Evolutionary conservation across 2,888 invertebrate genomes (phyloP), one percentile per base, ranked within the genome.

Genomic region (Eupithecia exiguata): DNA sequence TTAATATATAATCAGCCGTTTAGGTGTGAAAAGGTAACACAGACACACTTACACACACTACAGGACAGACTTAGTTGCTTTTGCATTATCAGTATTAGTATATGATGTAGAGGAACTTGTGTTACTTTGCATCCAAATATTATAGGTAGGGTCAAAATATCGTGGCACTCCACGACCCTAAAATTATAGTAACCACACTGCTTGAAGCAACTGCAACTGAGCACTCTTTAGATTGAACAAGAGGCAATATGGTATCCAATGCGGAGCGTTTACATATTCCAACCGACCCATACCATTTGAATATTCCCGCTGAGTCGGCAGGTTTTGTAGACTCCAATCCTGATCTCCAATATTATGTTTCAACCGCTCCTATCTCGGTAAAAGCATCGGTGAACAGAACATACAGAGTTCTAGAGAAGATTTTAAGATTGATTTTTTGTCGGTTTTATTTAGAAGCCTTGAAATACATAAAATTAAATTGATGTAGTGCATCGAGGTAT

Each of bases 281-380:
- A 81, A 82, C 83, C 83, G 83, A 49, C 49, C 49, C 49, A 82
- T 84, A 84, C 84, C 83, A 86, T 88, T 85, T 83, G 83, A 84
- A 86, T 85, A 84, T 82, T 81, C 78, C 70, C 75, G 83, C 84
- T 83, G 84, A 84, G 83, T 86, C 77, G 74, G 84, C 84, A 84
- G 84, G 77, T 85, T 85, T 84, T 79, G 81, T 79, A 79, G 76
- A 74, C 80, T 65, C 69, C 80, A 81, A 82, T 83, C 84, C 84
- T 84, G 84, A 85, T 85, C 80, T 84, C 81, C 79, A 85, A 86
- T 87, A 85, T 84, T 88, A 88, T 89, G 86, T 87, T 18, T 21
- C 36, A 36, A 36, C 82, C 83, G 82, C 84, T 84, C 81, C 84
- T 81, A 84, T 83, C 82, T 84, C 81, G 76, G 74, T 78, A 74